Evolutionary conservation across 2,113 vertebrate genomes (phyloP), one percentile per base, ranked within the genome.

Genomic region (Recurvirostra avosetta): DNA sequence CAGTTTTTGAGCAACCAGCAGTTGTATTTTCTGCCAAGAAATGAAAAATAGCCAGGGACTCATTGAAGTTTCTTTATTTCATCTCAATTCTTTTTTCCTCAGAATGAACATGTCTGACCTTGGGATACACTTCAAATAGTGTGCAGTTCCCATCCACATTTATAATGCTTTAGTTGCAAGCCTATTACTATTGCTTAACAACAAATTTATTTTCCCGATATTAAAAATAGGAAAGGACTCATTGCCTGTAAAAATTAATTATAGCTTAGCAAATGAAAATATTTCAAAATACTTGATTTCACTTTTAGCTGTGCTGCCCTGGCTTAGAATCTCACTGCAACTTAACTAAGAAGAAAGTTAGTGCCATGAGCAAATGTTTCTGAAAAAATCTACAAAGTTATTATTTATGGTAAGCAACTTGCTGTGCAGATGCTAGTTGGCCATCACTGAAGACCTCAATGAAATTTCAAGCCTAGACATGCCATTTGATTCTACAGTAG

Each of bases 1-100:
- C 86, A 74, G 52, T 55, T 94, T 96, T 96, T 86, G 30, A 88
- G 38, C 26, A 95, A 41, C 74, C 49, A 55, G 36, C 22, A 50
- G 45, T 29, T 50, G 52, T 88, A 8, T 85, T 68, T 90, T 94
- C 86, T 53, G 66, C 76, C 95, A 97, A 97, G 63, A 71, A 76
- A 96, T 82, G 49, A 93, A 94, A 95, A 90, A 91, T 55, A 80
- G 15, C 36, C n/a, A 43, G 27, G n/a, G 4, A 62, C 36, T 89
- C 47, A 79, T 19, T 93, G 78, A 79, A 92, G 72, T 50, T 88
- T 82, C 49, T 85, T 75, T 89, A 61, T 74, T 88, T 94, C 27
- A 61, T 53, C 63, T 65, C 53, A 34, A 11, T 96, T 63, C 32
- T 61, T 36, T 88, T 94, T 96, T 78, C 18, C 36, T 90, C 30